Percentiles rank a stretch among this genome's conserved stretches.
Evolutionary conservation across 2,888 invertebrate genomes (phyloP).

Genomic region (Cyrtodaria siliqua): DNA sequence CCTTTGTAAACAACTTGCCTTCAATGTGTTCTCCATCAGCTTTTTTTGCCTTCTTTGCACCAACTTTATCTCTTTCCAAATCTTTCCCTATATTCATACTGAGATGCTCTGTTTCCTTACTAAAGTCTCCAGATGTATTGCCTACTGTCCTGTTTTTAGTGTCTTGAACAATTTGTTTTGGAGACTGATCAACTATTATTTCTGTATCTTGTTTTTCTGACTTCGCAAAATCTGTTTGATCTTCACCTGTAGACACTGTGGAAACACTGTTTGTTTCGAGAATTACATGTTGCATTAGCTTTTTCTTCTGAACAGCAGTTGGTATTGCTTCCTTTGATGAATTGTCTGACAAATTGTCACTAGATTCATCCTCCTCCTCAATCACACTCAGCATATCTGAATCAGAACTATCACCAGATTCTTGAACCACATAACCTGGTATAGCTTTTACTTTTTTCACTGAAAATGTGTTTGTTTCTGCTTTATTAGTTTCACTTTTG

Average conservation of each 20-base stretch:
- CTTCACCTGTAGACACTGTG: no score
- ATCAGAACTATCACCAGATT: slow-evolving; percentile 50
- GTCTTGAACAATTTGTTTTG: no score
- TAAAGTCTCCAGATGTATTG: background rate
- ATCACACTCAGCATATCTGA: slow-evolving; percentile 81
- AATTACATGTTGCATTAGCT: no score
- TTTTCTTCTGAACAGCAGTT: no score
- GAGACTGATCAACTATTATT: no score
- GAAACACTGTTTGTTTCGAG: no score
- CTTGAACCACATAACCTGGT: slow-evolving; percentile 27
- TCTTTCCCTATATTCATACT: no score
- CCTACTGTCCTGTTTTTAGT: slow-evolving; percentile 33
- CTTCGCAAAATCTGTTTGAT: no score
- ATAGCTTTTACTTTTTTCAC: slow-evolving; percentile 16
- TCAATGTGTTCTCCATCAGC: background rate
- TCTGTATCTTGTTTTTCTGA: no score
- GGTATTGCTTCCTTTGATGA: no score
- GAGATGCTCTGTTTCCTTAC: background rate
- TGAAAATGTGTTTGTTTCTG: background rate
- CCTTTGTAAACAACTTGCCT: slow-evolving; percentile 27
- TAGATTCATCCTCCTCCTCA: slow-evolving; percentile 77
- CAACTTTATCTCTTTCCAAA: slow-evolving; percentile 5
- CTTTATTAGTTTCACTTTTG: background rate
- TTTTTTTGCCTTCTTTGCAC: background rate
- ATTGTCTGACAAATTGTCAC: no score